A percentile compares a stretch with the other conserved stretches of the same genome.
Evolutionary conservation across 2,797 vertebrate species (phyloP).

Genomic region (Sebastes minor): DNA sequence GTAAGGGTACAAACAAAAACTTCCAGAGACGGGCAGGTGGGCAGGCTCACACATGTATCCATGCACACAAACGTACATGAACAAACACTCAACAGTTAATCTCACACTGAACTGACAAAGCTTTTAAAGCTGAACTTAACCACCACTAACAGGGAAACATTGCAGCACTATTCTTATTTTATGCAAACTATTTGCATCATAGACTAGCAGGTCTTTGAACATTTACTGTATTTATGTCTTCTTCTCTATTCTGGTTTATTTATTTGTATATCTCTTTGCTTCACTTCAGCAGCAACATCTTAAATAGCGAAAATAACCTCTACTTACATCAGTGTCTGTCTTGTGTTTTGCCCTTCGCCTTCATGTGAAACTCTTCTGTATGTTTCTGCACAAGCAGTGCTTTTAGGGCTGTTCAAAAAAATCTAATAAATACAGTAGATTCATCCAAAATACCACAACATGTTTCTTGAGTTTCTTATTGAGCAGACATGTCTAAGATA

Average conservation of each 20-base stretch:
- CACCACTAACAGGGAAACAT: constrained; percentile 68
- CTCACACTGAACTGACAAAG: constrained; percentile 71
- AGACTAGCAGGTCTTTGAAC: constrained; percentile 55
- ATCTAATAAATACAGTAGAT: constrained; percentile 72
- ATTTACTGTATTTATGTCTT: constrained; percentile 68
- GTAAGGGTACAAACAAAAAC: background rate
- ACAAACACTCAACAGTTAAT: constrained; percentile 27
- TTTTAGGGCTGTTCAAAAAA: constrained; percentile 53
- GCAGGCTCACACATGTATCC: constrained; percentile 6
- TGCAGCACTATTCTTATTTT: constrained; percentile 37
- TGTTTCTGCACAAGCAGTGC: constrained; percentile 37
- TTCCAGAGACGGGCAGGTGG: background rate
- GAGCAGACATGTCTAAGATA: background rate
- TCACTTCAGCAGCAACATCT: constrained; percentile 11
- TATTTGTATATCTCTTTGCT: constrained; percentile 72
- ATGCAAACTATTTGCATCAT: constrained; percentile 40
- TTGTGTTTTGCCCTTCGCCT: constrained; percentile 39
- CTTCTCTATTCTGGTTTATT: constrained; percentile 71
- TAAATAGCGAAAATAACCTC: constrained; percentile 42
- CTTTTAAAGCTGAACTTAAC: constrained; percentile 77
- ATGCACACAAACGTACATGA: background rate
- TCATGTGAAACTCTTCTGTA: constrained; percentile 34
- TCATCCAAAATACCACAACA: constrained; percentile 12
- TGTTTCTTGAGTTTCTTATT: constrained; percentile 15
- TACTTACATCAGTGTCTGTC: constrained; percentile 56